A percentile compares a stretch with the other conserved stretches of the same genome.
Conservation (phyloP, 2,888 invertebrate species). For the Diarsia brunnea region DNA sequence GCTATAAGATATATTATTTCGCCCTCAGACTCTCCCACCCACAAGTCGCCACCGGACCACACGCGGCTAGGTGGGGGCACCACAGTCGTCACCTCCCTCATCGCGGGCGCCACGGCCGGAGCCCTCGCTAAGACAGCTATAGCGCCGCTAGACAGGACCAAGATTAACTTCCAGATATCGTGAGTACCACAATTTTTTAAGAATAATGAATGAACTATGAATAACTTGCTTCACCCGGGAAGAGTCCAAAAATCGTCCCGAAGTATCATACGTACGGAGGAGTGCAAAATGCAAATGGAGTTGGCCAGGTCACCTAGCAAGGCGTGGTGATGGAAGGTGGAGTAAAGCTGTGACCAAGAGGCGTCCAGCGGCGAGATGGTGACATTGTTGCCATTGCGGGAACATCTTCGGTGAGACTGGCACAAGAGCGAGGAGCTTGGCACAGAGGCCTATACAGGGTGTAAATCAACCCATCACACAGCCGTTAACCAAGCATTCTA, state of each 20-base stretch:
- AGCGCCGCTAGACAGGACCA: conserved; percentile 99
- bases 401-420: too few relatives aligned
- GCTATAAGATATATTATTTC: not conserved
- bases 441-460: too few relatives aligned
- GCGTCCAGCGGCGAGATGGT: not conserved
- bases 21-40: conserved; percentile 16
- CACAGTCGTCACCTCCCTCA: conserved; percentile 94
- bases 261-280: too few relatives aligned
- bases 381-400: too few relatives aligned
- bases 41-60: conserved; percentile 42
- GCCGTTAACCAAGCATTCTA: too few relatives aligned
- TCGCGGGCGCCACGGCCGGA: conserved; percentile 98
- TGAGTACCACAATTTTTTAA: conserved; percentile 76
- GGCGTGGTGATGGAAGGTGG: not conserved
- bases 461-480: too few relatives aligned
- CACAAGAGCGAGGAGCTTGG: too few relatives aligned
- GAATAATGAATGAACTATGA: too few relatives aligned
- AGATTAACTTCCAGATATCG: conserved; percentile 99
- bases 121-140: conserved; percentile 98
- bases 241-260: too few relatives aligned
- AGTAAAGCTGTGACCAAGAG: not conserved
- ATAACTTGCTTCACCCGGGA: too few relatives aligned
- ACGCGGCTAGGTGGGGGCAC: conserved; percentile 81
- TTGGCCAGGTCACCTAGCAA: too few relatives aligned
- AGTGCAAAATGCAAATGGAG: too few relatives aligned